These are phyloP conservation scores for Takifugu ocellatus DNA, from an alignment of 2,797 vertebrate genomes.

Conservation along the genomic window DNA sequence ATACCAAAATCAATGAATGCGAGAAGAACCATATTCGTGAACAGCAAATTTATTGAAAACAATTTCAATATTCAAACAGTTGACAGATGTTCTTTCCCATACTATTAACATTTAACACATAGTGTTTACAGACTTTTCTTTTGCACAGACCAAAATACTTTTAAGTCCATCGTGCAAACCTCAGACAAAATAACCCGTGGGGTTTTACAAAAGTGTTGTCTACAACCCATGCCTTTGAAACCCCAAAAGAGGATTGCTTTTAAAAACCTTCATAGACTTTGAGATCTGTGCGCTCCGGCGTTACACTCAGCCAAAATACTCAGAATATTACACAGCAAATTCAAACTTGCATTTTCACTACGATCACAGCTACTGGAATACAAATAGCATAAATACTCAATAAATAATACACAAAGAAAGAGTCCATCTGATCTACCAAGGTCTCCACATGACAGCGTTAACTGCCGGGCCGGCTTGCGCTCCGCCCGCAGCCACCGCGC, in stretches of 20 bases:
- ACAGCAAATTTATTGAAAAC: slow-evolving; percentile 54
- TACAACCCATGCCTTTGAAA: slow-evolving; percentile 76
- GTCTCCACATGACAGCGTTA: slow-evolving; percentile 68
- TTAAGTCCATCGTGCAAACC: slow-evolving; percentile 80
- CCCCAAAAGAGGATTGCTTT: slow-evolving; percentile 79
- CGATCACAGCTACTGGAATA: slow-evolving; percentile 1
- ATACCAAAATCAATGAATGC: neutral
- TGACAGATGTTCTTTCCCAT: slow-evolving; percentile 18
- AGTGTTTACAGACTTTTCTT: slow-evolving; percentile 78
- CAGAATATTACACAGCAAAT: slow-evolving; percentile 22
- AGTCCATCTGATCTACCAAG: slow-evolving; percentile 58
- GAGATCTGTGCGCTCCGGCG: slow-evolving; percentile 62
- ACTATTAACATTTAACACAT: slow-evolving; percentile 70
- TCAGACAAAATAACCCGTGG: slow-evolving; percentile 78
- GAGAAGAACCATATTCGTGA: slow-evolving; percentile 9
- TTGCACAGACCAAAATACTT: slow-evolving; percentile 81
- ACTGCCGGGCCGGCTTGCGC: slow-evolving; percentile 21
- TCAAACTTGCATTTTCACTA: slow-evolving; percentile 20
- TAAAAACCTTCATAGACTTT: slow-evolving; percentile 56
- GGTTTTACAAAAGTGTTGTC: slow-evolving; percentile 81
- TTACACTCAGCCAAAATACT: slow-evolving; percentile 47
- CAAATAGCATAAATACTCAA: slow-evolving; percentile 41
- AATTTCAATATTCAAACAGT: slow-evolving; percentile 28
- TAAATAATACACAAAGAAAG: slow-evolving; percentile 30
- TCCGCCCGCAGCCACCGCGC: slow-evolving; percentile 16